Conservation (phyloP, 2,888 invertebrate genomes). For the Drosophila tanythrix region DNA sequence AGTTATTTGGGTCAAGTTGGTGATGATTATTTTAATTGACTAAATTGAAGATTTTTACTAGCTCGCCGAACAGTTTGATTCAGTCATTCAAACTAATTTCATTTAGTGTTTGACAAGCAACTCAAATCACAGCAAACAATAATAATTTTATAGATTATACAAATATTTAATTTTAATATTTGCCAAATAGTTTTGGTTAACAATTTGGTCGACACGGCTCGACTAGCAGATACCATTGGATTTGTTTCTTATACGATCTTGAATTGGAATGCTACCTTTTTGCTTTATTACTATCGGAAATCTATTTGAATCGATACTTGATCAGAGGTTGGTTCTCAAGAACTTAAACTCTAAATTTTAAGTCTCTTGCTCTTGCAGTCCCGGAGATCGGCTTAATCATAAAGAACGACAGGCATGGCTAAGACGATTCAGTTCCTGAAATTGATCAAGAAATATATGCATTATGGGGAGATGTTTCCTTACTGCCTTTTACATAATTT, state of each 20-base stretch:
- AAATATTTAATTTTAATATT: neutral
- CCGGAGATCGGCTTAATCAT: too few relatives aligned
- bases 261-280: neutral
- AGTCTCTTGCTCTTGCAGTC: fast-evolving
- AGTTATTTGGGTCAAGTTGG: constrained; percentile 20
- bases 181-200: neutral
- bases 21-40: neutral
- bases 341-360: neutral
- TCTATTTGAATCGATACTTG: neutral
- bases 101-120: neutral
- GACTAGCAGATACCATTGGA: too few relatives aligned
- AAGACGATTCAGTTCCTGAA: neutral
- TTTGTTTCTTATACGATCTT: neutral
- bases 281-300: neutral
- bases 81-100: neutral
- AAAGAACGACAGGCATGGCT: neutral
- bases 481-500: too few relatives aligned
- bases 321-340: neutral
- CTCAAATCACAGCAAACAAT: neutral
- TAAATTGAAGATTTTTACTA: neutral
- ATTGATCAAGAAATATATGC: neutral
- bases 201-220: neutral
- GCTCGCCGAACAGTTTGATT: neutral
- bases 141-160: neutral
- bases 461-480: neutral